Percentiles rank a stretch among this genome's conserved stretches.
phyloP scores from a whole-genome alignment of 2,113 vertebrate genomes.

The Vicugna pacos region DNA sequence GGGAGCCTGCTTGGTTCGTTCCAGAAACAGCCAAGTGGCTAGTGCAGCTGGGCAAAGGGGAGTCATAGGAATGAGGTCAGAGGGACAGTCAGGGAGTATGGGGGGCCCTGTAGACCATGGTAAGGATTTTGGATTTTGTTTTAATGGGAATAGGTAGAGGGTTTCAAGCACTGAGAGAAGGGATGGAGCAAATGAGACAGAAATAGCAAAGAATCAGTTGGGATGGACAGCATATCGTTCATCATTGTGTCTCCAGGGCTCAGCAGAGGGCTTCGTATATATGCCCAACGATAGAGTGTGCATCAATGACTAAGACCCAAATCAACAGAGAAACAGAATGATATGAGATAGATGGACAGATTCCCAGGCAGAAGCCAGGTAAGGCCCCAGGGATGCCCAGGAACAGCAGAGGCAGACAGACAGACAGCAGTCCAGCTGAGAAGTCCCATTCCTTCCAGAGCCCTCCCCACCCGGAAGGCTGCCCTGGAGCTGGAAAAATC shows the following conservation, averaged over 20 bases:
- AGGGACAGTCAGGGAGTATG: accelerated
- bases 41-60: not conserved
- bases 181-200: not conserved
- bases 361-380: not conserved
- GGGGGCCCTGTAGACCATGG: not conserved
- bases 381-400: not conserved
- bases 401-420: conserved; percentile 21
- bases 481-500: conserved; percentile 51
- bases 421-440: conserved; percentile 18
- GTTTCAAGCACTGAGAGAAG: not conserved
- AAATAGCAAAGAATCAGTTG: not conserved
- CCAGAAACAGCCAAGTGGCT: not conserved
- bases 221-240: not conserved
- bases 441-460: conserved; percentile 49
- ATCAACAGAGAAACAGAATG: not conserved
- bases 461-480: conserved; percentile 49
- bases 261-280: not conserved
- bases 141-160: not conserved
- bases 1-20: not conserved
- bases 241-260: not conserved
- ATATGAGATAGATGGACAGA: not conserved
- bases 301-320: not conserved
- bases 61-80: not conserved
- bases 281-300: not conserved
- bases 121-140: not conserved